These are phyloP conservation scores for Thysanoteuthis rhombus DNA, from an alignment of 2,888 invertebrate species.

Conservation along the genomic window DNA sequence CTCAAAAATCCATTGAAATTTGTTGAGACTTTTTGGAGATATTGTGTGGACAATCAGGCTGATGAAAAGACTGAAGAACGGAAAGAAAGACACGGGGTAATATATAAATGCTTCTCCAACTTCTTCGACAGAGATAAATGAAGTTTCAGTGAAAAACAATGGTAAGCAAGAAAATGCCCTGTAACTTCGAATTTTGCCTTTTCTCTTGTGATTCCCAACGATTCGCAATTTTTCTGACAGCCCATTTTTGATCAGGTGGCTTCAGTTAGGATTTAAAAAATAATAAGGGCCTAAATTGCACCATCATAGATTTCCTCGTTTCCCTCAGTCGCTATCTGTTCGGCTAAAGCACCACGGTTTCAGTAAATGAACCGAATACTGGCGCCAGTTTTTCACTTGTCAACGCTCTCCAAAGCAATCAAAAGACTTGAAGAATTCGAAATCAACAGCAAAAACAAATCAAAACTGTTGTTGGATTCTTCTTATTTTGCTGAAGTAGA, in stretches of 20 bases:
- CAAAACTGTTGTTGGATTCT: not conserved
- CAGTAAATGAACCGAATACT: not conserved
- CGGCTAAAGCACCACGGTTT: not conserved
- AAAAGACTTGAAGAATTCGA: not conserved
- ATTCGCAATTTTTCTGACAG: not conserved
- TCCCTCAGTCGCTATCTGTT: not conserved
- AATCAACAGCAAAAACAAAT: not conserved
- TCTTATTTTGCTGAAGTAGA: not conserved
- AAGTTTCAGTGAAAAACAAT: too few species aligned
- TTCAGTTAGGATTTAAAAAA: not conserved
- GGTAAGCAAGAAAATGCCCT: too few species aligned
- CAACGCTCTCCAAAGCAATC: not conserved
- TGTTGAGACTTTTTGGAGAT: too few species aligned
- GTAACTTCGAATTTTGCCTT: not conserved
- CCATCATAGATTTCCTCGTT: not conserved
- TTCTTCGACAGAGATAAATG: too few species aligned
- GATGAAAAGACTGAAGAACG: too few species aligned
- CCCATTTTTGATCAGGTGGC: not conserved
- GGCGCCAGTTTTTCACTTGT: not conserved
- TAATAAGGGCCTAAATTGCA: constrained; percentile 12
- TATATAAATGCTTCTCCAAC: too few species aligned
- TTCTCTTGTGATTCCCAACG: not conserved
- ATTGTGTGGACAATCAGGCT: too few species aligned
- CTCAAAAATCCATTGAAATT: too few species aligned
- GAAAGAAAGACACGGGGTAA: too few species aligned